Evolutionary conservation across 2,888 invertebrate genomes (phyloP).

Genomic region (Cosmia pyralina): DNA sequence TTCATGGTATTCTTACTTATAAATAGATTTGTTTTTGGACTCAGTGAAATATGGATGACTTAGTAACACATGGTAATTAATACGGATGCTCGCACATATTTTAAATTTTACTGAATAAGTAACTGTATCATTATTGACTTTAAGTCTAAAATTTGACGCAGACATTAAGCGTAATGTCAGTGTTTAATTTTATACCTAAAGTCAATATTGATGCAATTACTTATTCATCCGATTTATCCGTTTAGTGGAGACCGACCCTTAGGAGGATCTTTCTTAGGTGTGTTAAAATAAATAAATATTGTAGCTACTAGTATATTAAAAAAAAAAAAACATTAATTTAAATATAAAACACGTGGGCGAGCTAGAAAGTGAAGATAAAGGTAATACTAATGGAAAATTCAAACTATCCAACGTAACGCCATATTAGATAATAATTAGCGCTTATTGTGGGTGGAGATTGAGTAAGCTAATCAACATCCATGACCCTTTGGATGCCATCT

Average conservation of each 20-base stretch:
- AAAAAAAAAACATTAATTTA: neutral
- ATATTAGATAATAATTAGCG: slow-evolving; percentile 44
- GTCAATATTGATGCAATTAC: too few species aligned
- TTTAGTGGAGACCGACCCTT: neutral
- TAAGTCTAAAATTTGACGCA: too few species aligned
- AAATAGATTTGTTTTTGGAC: neutral
- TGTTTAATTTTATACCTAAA: too few species aligned
- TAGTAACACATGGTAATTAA: too few species aligned
- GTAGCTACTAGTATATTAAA: neutral
- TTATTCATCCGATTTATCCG: too few species aligned
- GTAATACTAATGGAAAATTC: slow-evolving; percentile 19
- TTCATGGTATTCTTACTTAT: neutral
- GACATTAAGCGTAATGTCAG: too few species aligned
- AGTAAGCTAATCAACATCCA: slow-evolving; percentile 34
- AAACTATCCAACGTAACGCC: slow-evolving; percentile 23
- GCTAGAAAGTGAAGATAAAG: slow-evolving; percentile 16
- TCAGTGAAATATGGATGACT: neutral
- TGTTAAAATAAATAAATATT: neutral
- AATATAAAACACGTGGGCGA: slow-evolving; percentile 17
- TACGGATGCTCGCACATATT: too few species aligned
- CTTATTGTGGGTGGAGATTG: slow-evolving; percentile 50
- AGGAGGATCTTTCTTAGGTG: neutral
- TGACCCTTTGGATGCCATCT: slow-evolving; percentile 19
- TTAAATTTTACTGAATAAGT: too few species aligned
- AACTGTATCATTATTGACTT: too few species aligned